Evolutionary conservation across 2,113 vertebrate species (phyloP).

Genomic region (Neoarius graeffei): DNA sequence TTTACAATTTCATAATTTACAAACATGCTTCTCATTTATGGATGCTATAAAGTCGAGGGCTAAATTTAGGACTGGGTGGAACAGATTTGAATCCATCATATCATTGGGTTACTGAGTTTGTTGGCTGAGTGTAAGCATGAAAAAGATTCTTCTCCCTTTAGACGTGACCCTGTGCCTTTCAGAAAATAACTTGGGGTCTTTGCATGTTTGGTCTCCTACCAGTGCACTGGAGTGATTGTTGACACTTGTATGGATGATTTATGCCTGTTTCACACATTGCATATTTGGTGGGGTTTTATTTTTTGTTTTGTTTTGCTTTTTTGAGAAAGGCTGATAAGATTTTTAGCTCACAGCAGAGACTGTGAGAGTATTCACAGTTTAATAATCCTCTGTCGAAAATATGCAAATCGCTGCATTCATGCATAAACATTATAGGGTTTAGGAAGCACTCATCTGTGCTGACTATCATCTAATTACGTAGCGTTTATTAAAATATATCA

Average conservation of each 20-base stretch:
- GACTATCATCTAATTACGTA: conserved; percentile 31
- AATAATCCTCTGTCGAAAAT: conserved; percentile 42
- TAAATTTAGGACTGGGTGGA: not conserved
- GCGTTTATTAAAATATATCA: conserved; percentile 29
- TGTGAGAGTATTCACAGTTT: conserved; percentile 38
- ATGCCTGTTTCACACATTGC: conserved; percentile 38
- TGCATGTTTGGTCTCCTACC: conserved; percentile 14
- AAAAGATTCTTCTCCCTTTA: conserved; percentile 19
- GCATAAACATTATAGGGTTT: conserved; percentile 27
- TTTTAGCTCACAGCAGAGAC: not conserved
- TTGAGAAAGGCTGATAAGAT: not conserved
- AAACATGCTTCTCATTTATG: conserved; percentile 1
- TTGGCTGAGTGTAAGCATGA: conserved; percentile 4
- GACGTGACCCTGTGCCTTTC: not conserved
- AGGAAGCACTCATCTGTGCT: conserved; percentile 10
- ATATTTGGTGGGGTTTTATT: conserved; percentile 28
- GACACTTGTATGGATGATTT: conserved; percentile 47
- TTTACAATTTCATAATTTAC: not conserved
- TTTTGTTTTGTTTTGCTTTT: conserved; percentile 16
- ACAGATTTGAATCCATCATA: not conserved
- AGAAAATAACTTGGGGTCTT: conserved; percentile 18
- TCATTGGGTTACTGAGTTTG: not conserved
- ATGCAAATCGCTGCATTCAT: conserved; percentile 39
- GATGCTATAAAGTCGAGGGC: not conserved
- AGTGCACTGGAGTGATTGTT: conserved; percentile 9